phyloP scores from a whole-genome alignment of 2,797 vertebrate genomes.

The Gadopsis marmoratus region DNA sequence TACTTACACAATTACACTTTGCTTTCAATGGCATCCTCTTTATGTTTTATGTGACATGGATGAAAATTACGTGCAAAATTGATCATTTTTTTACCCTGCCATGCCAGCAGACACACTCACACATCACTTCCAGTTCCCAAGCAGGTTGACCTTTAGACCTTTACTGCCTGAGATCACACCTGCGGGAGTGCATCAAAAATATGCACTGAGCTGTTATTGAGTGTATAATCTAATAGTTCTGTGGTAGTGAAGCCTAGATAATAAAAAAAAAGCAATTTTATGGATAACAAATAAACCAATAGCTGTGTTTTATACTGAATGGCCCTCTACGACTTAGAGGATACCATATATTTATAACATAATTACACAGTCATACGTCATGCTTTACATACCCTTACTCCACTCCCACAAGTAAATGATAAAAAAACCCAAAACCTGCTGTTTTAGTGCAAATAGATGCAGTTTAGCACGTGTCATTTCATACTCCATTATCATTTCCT shows the following conservation, averaged over 20 bases:
- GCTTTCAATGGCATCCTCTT: conserved; percentile 18
- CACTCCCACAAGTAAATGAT: neutral
- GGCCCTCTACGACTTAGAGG: neutral
- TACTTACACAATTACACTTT: conserved; percentile 69
- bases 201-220: neutral
- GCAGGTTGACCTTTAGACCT: conserved; percentile 22
- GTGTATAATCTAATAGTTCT: neutral
- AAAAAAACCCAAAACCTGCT: neutral
- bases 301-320: neutral
- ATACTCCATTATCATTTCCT: too few species aligned
- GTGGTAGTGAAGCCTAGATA: neutral
- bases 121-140: conserved; percentile 30
- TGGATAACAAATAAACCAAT: neutral
- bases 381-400: conserved; percentile 1
- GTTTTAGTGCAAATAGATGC: conserved; percentile 38
- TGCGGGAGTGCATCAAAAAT: neutral
- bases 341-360: neutral
- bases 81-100: conserved; percentile 29
- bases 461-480: neutral
- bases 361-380: neutral
- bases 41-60: conserved; percentile 16
- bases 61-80: conserved; percentile 74
- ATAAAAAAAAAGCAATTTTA: neutral
- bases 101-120: conserved; percentile 6
- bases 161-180: conserved; percentile 12